Percentiles rank a stretch among this genome's conserved stretches.
These are phyloP conservation scores for Nephrotoma flavescens DNA, from an alignment of 2,888 invertebrate genomes.

Conservation along the genomic window DNA sequence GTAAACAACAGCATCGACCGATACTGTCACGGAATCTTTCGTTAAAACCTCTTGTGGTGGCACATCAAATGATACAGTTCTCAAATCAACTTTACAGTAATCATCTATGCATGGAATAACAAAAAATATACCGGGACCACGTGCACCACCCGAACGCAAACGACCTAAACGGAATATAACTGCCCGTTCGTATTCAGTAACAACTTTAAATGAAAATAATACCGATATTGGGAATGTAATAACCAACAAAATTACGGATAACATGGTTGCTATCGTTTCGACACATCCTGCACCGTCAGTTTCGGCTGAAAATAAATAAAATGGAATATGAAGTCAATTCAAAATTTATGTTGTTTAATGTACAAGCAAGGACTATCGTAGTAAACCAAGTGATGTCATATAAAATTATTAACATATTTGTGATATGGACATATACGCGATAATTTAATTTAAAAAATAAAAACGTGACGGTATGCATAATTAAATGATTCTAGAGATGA, in stretches of 20 bases:
- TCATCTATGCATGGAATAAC: constrained; percentile 88
- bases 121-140: constrained; percentile 86
- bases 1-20: constrained; percentile 81
- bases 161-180: constrained; percentile 81
- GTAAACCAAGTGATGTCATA: no score
- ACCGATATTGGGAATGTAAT: constrained; percentile 70
- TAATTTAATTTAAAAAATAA: no score
- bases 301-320: constrained; percentile 37
- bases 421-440: no score
- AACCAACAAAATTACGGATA: constrained; percentile 57
- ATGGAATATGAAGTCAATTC: not conserved
- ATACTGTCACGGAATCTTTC: constrained; percentile 89
- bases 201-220: constrained; percentile 76
- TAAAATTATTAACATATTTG: no score
- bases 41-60: constrained; percentile 93
- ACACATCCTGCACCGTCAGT: constrained; percentile 53
- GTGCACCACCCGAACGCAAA: constrained; percentile 56
- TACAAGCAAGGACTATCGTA: no score
- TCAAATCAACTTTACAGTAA: constrained; percentile 81
- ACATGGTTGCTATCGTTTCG: constrained; percentile 56
- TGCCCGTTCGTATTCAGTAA: constrained; percentile 75
- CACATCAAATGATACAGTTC: constrained; percentile 91
- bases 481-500: no score
- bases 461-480: no score
- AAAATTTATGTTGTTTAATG: no score